Base-by-base conservation (phyloP, 2,113 vertebrate species). In the Ictalurus furcatus region DNA sequence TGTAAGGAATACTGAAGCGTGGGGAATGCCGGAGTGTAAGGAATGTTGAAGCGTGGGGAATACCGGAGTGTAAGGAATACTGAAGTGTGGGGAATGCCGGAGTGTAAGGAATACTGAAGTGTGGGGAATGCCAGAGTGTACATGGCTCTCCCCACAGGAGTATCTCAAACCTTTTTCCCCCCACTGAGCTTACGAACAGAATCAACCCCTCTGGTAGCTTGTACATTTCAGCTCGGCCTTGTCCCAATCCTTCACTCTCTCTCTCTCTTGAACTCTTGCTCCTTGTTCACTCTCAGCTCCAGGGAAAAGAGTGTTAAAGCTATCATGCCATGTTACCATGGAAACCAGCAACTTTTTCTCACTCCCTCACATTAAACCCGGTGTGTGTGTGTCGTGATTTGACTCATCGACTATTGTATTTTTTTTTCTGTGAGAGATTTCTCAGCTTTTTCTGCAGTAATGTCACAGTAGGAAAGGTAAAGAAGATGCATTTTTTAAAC, bases 281-380 rank as follows among this genome's bases (percentile, higher is more conserved):
- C 30, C 80, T 30, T 82, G 34, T 19, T 44, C 37, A 12, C 56
- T 37, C 19, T 58, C n/a, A 58, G 58, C 73, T 85, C 28, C 83
- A 56, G 59, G 11, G 61, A 40, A 19, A 69, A 52, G 44, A 82
- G 73, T 48, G 37, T 40, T 79, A 79, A 79, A 67, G 6, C 58
- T 34, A n/a, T 79, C 9, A 3, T 67, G 74, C 67, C 74, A 11
- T 58, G 59, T 85, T 85, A 79, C 88, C 88, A 89, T 3, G 74
- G 88, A 89, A 67, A 89, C 73, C 30, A 25, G 61, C 59, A 85
- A 80, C 84, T 78, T 85, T 69, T 79, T 69, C 73, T 80, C 73
- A 58, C 44, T 86, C 61, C 58, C 61, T 69, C 84, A 80, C 37
- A 67, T 23, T 69, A 63, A 48, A 63, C 25, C 83, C 7, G 28